Percentiles rank a stretch among this genome's conserved stretches.
Evolutionary conservation across 2,888 invertebrate species (phyloP).

Genomic region (Axea sp.): DNA sequence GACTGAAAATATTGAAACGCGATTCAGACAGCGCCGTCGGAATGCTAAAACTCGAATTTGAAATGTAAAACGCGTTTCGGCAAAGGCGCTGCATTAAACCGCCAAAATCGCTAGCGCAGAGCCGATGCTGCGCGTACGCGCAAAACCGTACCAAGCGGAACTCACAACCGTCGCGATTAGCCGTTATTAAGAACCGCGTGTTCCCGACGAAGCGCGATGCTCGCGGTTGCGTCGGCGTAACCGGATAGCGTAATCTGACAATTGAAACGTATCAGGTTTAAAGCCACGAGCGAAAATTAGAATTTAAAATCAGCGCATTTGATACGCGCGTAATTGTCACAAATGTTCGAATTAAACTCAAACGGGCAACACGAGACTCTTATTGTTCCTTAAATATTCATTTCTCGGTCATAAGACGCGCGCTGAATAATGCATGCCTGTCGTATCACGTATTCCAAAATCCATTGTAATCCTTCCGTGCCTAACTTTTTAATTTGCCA

Average conservation of each 20-base stretch:
- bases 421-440: slow-evolving; percentile 47
- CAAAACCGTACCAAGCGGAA: no score
- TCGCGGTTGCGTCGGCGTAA: not conserved
- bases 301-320: slow-evolving; percentile 36
- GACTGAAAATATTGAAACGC: slow-evolving; percentile 7
- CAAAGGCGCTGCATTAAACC: slow-evolving; percentile 11
- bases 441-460: slow-evolving; percentile 51
- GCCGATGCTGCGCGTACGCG: slow-evolving; percentile 8
- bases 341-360: slow-evolving; percentile 44
- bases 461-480: slow-evolving; percentile 57
- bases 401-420: slow-evolving; percentile 44
- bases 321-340: slow-evolving; percentile 45
- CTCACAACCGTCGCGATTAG: slow-evolving; percentile 3
- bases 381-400: slow-evolving; percentile 57
- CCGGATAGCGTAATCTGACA: slow-evolving; percentile 24
- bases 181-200: slow-evolving; percentile 17
- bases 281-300: slow-evolving; percentile 14
- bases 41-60: slow-evolving; percentile 14
- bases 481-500: slow-evolving; percentile 57
- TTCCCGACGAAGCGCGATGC: no score
- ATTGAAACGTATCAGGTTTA: slow-evolving; percentile 26
- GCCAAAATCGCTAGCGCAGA: slow-evolving; percentile 11
- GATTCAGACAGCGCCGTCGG: slow-evolving; percentile 2
- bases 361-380: slow-evolving; percentile 38
- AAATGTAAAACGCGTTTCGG: slow-evolving; percentile 24